These are phyloP conservation scores for Ictalurus furcatus DNA, from an alignment of 2,113 vertebrate genomes.

Conservation along the genomic window DNA sequence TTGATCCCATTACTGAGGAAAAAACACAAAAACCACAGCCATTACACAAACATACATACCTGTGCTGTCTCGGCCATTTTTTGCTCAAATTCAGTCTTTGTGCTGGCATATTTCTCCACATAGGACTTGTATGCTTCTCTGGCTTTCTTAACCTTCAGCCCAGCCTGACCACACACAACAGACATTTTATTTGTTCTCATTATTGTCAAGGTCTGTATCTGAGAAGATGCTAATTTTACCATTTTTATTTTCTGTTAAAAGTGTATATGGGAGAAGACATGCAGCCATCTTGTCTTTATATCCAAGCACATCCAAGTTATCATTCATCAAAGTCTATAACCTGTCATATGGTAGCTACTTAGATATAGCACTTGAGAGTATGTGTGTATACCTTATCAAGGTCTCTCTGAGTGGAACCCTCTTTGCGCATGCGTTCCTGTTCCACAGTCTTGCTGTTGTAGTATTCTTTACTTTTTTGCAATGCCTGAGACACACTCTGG, in stretches of 20 bases:
- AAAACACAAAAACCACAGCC: conserved; percentile 19
- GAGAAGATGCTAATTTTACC: background rate
- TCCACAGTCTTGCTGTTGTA: conserved; percentile 92
- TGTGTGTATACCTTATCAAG: conserved; percentile 84
- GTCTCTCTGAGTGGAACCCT: conserved; percentile 93
- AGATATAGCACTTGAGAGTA: background rate
- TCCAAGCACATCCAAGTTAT: background rate
- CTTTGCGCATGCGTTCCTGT: conserved; percentile 93
- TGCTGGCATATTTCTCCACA: conserved; percentile 91
- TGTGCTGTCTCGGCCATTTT: conserved; percentile 96
- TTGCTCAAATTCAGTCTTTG: conserved; percentile 95
- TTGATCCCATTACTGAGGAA: conserved; percentile 59
- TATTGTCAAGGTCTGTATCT: background rate
- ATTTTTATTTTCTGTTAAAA: background rate
- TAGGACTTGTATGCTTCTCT: conserved; percentile 91
- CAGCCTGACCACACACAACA: conserved; percentile 75
- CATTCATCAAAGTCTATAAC: background rate
- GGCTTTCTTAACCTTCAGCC: conserved; percentile 95
- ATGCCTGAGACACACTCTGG: conserved; percentile 88
- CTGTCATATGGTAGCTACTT: conserved; percentile 29
- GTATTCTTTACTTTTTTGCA: conserved; percentile 96
- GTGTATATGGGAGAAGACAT: background rate
- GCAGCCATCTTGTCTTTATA: background rate
- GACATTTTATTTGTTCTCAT: background rate
- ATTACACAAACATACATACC: conserved; percentile 65